phyloP scores from a whole-genome alignment of 53 echinoderm and acorn worm species.

The Arbacia lixula region DNA sequence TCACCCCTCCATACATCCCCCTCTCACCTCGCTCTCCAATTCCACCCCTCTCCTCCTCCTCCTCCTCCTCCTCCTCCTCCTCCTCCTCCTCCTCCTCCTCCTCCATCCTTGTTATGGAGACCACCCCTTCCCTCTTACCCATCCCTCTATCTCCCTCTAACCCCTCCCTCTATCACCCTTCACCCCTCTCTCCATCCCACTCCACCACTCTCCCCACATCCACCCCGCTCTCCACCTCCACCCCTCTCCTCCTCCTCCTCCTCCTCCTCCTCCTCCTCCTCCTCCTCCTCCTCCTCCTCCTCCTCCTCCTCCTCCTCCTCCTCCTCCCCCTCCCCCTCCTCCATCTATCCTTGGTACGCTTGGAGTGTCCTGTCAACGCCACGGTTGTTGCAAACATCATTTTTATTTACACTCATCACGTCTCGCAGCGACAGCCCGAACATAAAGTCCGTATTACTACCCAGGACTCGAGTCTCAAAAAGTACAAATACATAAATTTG shows the following conservation, averaged over 20 bases:
- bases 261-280: not conserved
- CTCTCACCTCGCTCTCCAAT: too few relatives aligned
- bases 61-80: slow-evolving; percentile 12
- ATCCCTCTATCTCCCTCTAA: not conserved
- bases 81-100: not conserved
- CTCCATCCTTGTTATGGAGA: too few relatives aligned
- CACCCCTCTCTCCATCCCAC: not conserved
- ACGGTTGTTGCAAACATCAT: slow-evolving; percentile 4
- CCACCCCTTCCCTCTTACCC: not conserved
- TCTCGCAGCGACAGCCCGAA: slow-evolving; percentile 5
- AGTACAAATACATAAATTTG: slow-evolving; percentile 48
- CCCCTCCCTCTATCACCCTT: not conserved
- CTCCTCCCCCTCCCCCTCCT: not conserved
- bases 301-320: not conserved
- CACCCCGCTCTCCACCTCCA: not conserved
- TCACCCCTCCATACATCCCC: too few relatives aligned
- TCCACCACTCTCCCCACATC: not conserved
- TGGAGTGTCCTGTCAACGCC: slow-evolving; percentile 39
- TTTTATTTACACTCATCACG: not conserved
- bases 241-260: not conserved
- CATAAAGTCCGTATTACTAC: not conserved
- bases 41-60: not conserved
- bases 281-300: not conserved
- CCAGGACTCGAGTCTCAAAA: not conserved
- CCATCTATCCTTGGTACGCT: not conserved